Conservation (phyloP, 2,888 invertebrate species). For the Polyommatus iphigenia region DNA sequence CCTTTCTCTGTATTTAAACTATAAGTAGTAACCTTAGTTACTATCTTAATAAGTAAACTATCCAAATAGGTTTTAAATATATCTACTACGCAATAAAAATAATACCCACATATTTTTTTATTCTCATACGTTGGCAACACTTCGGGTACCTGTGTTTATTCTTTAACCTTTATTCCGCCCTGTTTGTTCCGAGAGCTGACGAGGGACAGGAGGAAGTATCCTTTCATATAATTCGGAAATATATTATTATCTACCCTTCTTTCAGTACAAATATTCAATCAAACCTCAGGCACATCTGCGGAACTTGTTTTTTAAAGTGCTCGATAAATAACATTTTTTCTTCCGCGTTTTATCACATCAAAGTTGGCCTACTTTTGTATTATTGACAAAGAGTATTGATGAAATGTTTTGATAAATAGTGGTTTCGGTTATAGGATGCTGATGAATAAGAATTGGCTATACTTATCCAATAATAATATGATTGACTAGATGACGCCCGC, state of each 20-base stretch:
- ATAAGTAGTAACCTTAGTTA: too few species aligned
- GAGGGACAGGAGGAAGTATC: conserved; percentile 22
- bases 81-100: not conserved
- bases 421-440: not conserved
- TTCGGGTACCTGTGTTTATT: conserved; percentile 21
- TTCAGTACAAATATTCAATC: conserved; percentile 7
- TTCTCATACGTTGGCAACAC: not conserved
- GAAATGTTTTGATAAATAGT: not conserved
- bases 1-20: too few species aligned
- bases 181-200: conserved; percentile 19
- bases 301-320: not conserved
- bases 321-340: not conserved
- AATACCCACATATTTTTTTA: not conserved
- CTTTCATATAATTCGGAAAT: conserved; percentile 16
- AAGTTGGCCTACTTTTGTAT: not conserved
- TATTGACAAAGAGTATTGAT: not conserved
- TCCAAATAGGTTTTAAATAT: too few species aligned
- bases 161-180: conserved; percentile 24
- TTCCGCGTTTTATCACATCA: not conserved
- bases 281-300: not conserved
- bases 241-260: conserved; percentile 23
- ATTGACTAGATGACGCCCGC: too few species aligned
- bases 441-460: not conserved
- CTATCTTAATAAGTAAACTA: too few species aligned
- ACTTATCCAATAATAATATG: too few species aligned